These are phyloP conservation scores for Cheirogaleus medius DNA, from an alignment of 2,113 vertebrate species.

Conservation along the genomic window DNA sequence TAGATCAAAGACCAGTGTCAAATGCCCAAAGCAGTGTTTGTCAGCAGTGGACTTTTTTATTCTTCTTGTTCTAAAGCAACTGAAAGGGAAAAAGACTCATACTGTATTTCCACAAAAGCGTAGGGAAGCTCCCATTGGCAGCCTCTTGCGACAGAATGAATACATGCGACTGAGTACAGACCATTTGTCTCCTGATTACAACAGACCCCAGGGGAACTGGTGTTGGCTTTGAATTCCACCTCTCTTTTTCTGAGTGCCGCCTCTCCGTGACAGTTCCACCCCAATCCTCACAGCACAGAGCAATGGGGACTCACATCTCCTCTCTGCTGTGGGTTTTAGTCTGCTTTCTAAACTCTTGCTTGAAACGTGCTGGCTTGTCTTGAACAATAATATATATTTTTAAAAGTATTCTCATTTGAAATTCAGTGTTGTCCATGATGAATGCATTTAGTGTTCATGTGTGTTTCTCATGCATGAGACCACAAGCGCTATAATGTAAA, in stretches of 20 bases:
- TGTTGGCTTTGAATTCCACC: slow-evolving; percentile 85
- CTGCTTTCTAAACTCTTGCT: slow-evolving; percentile 80
- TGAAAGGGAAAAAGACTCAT: slow-evolving; percentile 75
- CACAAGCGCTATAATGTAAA: slow-evolving; percentile 1
- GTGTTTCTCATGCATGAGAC: slow-evolving; percentile 73
- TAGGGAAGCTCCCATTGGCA: slow-evolving; percentile 74
- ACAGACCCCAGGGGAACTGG: slow-evolving; percentile 81
- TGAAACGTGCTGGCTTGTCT: slow-evolving; percentile 78
- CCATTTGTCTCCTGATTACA: slow-evolving; percentile 78
- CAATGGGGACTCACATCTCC: slow-evolving; percentile 43
- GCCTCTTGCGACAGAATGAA: slow-evolving; percentile 84
- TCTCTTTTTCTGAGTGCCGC: slow-evolving; percentile 76
- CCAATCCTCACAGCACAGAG: slow-evolving; percentile 59
- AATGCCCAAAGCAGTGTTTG: slow-evolving; percentile 86
- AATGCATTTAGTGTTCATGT: slow-evolving; percentile 67
- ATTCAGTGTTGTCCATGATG: slow-evolving; percentile 76
- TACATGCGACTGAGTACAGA: slow-evolving; percentile 73
- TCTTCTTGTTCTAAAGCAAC: slow-evolving; percentile 79
- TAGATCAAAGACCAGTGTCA: slow-evolving; percentile 86
- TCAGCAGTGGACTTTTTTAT: slow-evolving; percentile 82
- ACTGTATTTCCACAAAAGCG: slow-evolving; percentile 83
- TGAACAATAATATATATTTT: slow-evolving; percentile 72
- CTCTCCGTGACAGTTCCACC: slow-evolving; percentile 65
- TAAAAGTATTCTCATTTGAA: slow-evolving; percentile 77
- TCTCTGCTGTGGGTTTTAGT: slow-evolving; percentile 65